phyloP scores from a whole-genome alignment of 1,140 invertebrate genomes.

The Aplysia californica region DNA sequence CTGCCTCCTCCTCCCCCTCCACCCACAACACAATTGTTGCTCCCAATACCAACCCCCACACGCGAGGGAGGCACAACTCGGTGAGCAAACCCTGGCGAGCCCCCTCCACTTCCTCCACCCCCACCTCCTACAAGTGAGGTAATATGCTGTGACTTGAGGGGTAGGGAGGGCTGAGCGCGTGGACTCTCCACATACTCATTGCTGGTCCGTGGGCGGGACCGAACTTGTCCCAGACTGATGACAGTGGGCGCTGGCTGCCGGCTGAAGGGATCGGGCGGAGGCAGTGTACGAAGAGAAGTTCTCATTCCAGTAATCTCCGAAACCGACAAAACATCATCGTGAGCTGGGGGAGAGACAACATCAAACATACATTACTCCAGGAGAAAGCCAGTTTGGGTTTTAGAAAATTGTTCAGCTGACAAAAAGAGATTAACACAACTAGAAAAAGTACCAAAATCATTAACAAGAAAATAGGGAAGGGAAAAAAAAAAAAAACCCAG shows the following conservation, averaged over 20 bases:
- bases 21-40: too few species aligned
- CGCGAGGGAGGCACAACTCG: not conserved
- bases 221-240: slow-evolving; percentile 55
- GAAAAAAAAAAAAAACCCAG: too few species aligned
- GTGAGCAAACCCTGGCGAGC: slow-evolving; percentile 15
- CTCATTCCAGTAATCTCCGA: slow-evolving; percentile 25
- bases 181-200: slow-evolving; percentile 66
- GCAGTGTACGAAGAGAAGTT: slow-evolving; percentile 37
- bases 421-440: too few species aligned
- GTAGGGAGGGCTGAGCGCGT: slow-evolving; percentile 30
- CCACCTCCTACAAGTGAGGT: slow-evolving; percentile 12
- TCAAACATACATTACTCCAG: not conserved
- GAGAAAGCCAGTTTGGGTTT: too few species aligned
- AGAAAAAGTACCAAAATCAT: too few species aligned
- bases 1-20: not conserved
- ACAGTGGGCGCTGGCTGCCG: slow-evolving; percentile 28
- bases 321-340: slow-evolving; percentile 13
- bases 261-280: slow-evolving; percentile 32
- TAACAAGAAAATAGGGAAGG: too few species aligned
- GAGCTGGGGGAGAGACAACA: not conserved
- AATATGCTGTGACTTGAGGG: slow-evolving; percentile 24
- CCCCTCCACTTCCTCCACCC: too few species aligned
- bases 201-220: slow-evolving; percentile 52
- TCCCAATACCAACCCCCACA: too few species aligned
- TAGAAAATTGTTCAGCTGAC: too few species aligned